Evolutionary conservation across 2,113 vertebrate genomes (phyloP), one percentile per base, ranked within the genome.

Genomic region (Elgaria multicarinata): DNA sequence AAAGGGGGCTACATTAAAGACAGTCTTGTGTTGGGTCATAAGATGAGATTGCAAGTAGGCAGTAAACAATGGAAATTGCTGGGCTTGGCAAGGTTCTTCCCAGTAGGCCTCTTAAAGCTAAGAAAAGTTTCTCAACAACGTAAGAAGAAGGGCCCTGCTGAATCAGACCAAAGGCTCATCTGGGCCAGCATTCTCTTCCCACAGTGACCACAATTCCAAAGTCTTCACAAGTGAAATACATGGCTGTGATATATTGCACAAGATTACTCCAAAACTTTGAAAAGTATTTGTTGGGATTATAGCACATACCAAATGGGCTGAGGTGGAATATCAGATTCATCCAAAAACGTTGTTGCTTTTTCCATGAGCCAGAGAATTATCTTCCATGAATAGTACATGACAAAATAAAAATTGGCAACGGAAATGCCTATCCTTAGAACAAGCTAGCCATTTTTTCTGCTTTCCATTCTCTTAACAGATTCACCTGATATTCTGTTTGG

Each of bases 311-410:
- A 92, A 64, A 16, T 90, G 90, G 46, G 90, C 50, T 89, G 81
- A 91, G 89, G 84, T 86, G 91, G 89, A 93, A 87, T 64, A 90
- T 55, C 53, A 87, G 2, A 0, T 0, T 33, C 44, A 81, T 93
- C 88, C 92, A 95, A 90, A 90, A 95, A 93, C 86, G 74, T 20
- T 86, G 69, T 85, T 62, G 76, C 26, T 6, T 93, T 92, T 92
- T 92, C 87, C 88, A 58, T 39, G 90, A 53, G 14, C 10, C 46
- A 91, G 9, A 89, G 18, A 89, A 93, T 88, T 87, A 91, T 62
- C 28, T 88, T 92, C 86, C n/a, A 86, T 71, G 14, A 92, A 55
- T 81, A 90, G 81, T 53, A 50, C n/a, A 55, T 7, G 89, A 67
- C 77, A 93, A 93, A 93, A 89, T 0, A 92, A 94, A 94, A 83